Evolutionary conservation across 37 sponge, comb jelly and placozoan species (phyloP).

Genomic region (Ianthella basta): DNA sequence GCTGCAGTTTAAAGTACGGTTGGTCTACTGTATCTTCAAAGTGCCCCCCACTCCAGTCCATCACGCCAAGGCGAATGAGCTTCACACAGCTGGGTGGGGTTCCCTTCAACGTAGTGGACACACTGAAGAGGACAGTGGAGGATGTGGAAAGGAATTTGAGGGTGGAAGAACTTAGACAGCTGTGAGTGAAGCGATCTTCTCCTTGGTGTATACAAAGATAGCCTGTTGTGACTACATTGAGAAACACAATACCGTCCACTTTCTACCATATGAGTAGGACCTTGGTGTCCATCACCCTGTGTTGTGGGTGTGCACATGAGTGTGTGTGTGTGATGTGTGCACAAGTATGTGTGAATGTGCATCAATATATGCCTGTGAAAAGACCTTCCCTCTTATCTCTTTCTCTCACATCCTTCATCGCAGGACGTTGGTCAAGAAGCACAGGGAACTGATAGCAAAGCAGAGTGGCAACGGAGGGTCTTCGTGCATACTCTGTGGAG

Average conservation of each 20-base stretch:
- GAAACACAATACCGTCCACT: no score
- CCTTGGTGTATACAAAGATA: background rate
- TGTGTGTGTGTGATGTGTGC: background rate
- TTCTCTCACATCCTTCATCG: background rate
- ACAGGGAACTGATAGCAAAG: background rate
- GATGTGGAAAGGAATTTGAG: background rate
- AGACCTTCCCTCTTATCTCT: background rate
- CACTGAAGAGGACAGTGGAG: background rate
- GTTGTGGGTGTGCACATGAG: no score
- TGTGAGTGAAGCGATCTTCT: background rate
- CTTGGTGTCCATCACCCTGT: no score
- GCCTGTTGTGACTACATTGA: no score
- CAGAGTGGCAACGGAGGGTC: background rate
- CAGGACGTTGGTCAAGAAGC: background rate
- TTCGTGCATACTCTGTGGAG: constrained; percentile 8
- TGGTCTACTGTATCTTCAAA: constrained; percentile 26
- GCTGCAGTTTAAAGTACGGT: background rate
- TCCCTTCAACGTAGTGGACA: background rate
- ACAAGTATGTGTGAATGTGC: background rate
- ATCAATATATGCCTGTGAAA: background rate
- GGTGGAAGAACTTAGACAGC: background rate
- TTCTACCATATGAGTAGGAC: no score
- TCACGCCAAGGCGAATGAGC: background rate
- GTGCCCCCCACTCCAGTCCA: background rate
- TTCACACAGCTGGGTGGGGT: background rate